A percentile compares a stretch with the other conserved stretches of the same genome.
Conservation (phyloP, 2,888 invertebrate species). For the Galerucella pusilla region DNA sequence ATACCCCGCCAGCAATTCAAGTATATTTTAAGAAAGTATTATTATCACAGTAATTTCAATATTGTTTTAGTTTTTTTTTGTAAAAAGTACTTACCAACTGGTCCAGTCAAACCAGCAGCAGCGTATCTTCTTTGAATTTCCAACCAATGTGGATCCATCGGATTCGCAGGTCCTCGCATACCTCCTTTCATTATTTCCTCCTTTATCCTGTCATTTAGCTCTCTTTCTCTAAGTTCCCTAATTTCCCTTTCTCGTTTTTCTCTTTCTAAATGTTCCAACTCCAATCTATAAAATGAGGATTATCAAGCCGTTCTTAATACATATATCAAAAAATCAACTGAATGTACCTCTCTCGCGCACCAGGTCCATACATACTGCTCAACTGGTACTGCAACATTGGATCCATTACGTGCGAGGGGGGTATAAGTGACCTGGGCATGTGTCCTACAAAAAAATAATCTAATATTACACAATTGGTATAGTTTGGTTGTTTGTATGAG, state of each 20-base stretch:
- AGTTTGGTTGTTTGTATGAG: no score
- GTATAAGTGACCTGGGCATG: conserved; percentile 58
- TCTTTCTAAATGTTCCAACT: conserved; percentile 75
- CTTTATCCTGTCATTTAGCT: conserved; percentile 86
- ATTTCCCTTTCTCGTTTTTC: conserved; percentile 82
- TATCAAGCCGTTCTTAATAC: not conserved
- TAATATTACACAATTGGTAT: no score
- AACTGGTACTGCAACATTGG: conserved; percentile 86
- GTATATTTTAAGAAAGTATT: no score
- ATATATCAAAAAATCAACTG: conserved; percentile 50
- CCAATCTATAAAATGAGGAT: conserved; percentile 58
- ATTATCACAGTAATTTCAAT: no score
- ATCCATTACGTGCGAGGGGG: conserved; percentile 80
- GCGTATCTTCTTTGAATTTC: conserved; percentile 84
- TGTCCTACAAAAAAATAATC: conserved; percentile 33
- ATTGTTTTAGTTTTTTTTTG: no score
- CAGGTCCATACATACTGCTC: conserved; percentile 78
- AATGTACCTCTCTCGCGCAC: conserved; percentile 65
- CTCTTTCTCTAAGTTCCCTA: conserved; percentile 82
- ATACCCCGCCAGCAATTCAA: no score
- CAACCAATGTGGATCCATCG: conserved; percentile 82
- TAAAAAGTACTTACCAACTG: conserved; percentile 52
- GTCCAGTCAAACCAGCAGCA: conserved; percentile 64
- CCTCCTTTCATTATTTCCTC: conserved; percentile 85
- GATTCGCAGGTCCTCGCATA: conserved; percentile 63